Conservation (phyloP, 2,797 vertebrate genomes). For the Sebastes iracundus region DNA sequence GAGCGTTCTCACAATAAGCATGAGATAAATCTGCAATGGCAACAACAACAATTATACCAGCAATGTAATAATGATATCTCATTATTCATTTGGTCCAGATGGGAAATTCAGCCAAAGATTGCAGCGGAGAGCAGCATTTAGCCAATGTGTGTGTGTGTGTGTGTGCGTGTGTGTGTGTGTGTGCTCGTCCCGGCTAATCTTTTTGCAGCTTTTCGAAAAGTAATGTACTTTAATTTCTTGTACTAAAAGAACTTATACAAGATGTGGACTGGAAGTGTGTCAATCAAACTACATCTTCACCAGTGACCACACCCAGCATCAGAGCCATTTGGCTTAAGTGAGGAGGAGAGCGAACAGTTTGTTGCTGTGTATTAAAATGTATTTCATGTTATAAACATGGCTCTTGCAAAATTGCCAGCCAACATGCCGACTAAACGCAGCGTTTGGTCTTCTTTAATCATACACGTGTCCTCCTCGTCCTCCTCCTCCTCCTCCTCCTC, state of each 20-base stretch:
- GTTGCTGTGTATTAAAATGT: background rate
- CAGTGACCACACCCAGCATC: no score
- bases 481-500: background rate
- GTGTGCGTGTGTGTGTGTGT: no score
- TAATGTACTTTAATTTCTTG: background rate
- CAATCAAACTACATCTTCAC: background rate
- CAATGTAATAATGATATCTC: background rate
- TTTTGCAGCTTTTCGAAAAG: background rate
- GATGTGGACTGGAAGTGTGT: background rate
- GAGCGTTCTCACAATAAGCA: background rate
- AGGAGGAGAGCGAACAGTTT: background rate
- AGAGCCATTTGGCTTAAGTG: background rate
- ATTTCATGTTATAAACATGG: background rate
- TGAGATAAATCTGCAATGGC: background rate
- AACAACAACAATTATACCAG: background rate
- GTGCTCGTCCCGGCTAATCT: background rate
- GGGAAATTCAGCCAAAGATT: background rate
- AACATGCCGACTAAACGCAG: background rate
- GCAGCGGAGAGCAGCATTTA: background rate
- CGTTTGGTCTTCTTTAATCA: constrained; percentile 1
- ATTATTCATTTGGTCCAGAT: background rate
- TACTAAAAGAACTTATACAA: background rate
- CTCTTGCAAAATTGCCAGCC: background rate
- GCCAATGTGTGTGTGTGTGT: no score
- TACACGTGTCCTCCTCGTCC: background rate